Evolutionary conservation across 2,888 invertebrate genomes (phyloP).

Genomic region (Sarcophaga caerulescens): DNA sequence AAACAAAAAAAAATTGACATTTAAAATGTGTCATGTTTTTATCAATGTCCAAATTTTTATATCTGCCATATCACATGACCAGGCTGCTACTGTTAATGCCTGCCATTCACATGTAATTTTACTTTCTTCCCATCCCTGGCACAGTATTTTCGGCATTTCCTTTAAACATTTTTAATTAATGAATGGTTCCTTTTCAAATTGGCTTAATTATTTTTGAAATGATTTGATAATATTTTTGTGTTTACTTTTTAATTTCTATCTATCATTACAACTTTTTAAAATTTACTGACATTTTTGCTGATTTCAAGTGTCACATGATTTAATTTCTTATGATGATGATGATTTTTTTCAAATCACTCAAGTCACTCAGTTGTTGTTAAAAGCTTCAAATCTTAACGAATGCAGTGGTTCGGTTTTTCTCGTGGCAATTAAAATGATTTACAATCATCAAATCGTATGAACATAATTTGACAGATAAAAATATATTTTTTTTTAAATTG

Average conservation of each 20-base stretch:
- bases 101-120: conserved; percentile 6
- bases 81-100: conserved; percentile 14
- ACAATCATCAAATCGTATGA: conserved; percentile 54
- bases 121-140: conserved; percentile 30
- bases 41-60: conserved; percentile 63
- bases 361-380: not conserved
- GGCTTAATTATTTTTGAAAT: conserved; percentile 14
- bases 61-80: not conserved
- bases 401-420: not conserved
- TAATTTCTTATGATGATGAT: conserved; percentile 28
- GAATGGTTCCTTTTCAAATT: conserved; percentile 62
- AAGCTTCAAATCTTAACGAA: not conserved
- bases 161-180: conserved; percentile 33
- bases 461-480: conserved; percentile 57
- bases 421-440: conserved; percentile 62
- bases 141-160: conserved; percentile 9
- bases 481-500: too few species aligned
- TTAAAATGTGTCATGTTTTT: conserved; percentile 67
- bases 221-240: conserved; percentile 44
- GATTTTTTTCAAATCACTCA: conserved; percentile 14
- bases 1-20: conserved; percentile 55
- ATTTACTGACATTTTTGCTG: conserved; percentile 50
- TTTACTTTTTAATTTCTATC: conserved; percentile 10
- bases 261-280: not conserved
- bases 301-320: conserved; percentile 53